Conservation (phyloP, 2,888 invertebrate species). For the Clivina fossor region DNA sequence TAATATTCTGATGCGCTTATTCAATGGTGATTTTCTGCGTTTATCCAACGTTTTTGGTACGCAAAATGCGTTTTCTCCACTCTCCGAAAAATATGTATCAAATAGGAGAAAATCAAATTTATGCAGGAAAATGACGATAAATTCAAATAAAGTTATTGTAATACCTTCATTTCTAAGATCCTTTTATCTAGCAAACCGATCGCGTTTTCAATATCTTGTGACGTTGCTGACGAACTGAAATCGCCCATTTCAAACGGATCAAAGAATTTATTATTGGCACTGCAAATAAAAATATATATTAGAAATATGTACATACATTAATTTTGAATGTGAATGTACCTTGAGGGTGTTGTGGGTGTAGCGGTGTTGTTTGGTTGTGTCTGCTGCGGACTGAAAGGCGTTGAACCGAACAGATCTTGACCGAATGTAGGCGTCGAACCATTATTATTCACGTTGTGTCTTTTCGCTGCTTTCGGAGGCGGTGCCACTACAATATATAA, state of each 20-base stretch:
- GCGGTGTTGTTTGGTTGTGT: too few relatives aligned
- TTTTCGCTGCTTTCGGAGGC: conserved; percentile 76
- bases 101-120: conserved; percentile 30
- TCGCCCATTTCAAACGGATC: conserved; percentile 88
- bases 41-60: too few relatives aligned
- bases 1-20: too few relatives aligned
- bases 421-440: conserved; percentile 52
- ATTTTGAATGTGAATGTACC: conserved; percentile 40
- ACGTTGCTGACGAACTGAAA: conserved; percentile 59
- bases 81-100: too few relatives aligned
- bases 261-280: conserved; percentile 52
- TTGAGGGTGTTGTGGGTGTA: conserved; percentile 43
- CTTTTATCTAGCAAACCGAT: conserved; percentile 80
- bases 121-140: conserved; percentile 14
- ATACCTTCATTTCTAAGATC: conserved; percentile 84
- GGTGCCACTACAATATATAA: conserved; percentile 89
- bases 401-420: conserved; percentile 79
- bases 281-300: conserved; percentile 36
- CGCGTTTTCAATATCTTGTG: conserved; percentile 69
- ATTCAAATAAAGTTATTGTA: conserved; percentile 38
- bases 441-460: conserved; percentile 46
- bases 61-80: too few relatives aligned
- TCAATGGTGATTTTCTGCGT: too few relatives aligned
- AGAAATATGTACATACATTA: neutral
- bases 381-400: conserved; percentile 66